These are phyloP conservation scores for Patella ulyssiponensis DNA, from an alignment of 2,888 invertebrate species.

Conservation along the genomic window DNA sequence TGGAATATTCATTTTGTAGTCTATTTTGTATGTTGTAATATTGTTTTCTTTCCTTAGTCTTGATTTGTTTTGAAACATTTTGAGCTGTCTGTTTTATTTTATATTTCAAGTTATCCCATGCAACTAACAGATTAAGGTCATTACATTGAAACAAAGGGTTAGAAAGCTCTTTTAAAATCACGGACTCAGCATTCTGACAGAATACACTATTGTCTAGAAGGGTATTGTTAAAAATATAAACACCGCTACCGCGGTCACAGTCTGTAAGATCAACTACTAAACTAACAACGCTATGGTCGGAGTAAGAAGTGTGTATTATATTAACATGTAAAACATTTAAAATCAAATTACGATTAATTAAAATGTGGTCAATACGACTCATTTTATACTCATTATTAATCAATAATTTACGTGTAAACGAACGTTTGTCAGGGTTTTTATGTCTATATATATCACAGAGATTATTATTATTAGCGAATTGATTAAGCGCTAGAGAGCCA, in stretches of 20 bases:
- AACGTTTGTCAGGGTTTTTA: background rate
- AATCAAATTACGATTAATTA: background rate
- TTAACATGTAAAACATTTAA: background rate
- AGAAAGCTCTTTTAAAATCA: background rate
- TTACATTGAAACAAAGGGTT: background rate
- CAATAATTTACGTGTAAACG: background rate
- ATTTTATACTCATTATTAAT: background rate
- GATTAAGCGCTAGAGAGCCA: background rate
- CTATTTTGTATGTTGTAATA: background rate
- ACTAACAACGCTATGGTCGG: background rate
- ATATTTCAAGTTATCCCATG: background rate
- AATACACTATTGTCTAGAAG: background rate
- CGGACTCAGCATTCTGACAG: background rate
- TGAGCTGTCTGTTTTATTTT: background rate
- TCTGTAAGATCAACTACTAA: background rate
- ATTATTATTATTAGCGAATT: background rate
- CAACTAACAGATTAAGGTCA: background rate
- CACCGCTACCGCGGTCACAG: background rate
- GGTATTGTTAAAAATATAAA: background rate
- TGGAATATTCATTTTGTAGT: background rate
- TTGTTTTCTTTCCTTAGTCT: background rate
- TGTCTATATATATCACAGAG: background rate
- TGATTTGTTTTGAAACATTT: background rate
- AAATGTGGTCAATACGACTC: background rate
- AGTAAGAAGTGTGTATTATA: background rate